phyloP scores from a whole-genome alignment of 2,113 vertebrate species.

The Phrynosoma platyrhinos region DNA sequence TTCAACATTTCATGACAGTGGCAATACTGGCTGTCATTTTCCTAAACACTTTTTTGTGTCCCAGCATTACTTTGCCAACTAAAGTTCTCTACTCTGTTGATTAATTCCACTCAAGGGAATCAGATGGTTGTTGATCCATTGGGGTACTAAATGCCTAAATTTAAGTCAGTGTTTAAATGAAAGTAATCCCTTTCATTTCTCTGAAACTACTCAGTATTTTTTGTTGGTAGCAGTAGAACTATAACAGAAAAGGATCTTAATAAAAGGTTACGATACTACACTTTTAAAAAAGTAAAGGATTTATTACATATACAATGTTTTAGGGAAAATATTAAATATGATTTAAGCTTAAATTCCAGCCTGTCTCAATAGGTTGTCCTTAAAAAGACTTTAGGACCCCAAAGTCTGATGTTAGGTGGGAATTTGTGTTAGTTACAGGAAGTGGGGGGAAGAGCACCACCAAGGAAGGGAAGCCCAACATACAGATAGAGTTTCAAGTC shows the following conservation, averaged over 20 bases:
- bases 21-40: not conserved
- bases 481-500: no score
- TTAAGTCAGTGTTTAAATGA: constrained; percentile 5
- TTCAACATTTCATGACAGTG: not conserved
- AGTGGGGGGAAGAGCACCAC: no score
- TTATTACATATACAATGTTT: no score
- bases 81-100: not conserved
- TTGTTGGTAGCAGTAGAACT: constrained; percentile 10
- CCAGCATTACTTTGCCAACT: not conserved
- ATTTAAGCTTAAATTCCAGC: no score
- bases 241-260: not conserved
- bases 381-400: not conserved
- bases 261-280: not conserved
- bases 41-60: not conserved
- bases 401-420: not conserved
- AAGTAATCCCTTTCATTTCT: constrained; percentile 28
- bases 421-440: no score
- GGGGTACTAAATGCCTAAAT: not conserved
- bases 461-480: no score
- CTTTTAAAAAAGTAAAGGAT: no score
- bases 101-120: constrained; percentile 20
- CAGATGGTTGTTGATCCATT: not conserved
- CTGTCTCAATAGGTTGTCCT: not conserved
- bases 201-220: not conserved
- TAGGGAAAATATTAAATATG: no score